These are phyloP conservation scores for Rhombomys opimus DNA, from an alignment of 2,113 vertebrate genomes.

Conservation along the genomic window DNA sequence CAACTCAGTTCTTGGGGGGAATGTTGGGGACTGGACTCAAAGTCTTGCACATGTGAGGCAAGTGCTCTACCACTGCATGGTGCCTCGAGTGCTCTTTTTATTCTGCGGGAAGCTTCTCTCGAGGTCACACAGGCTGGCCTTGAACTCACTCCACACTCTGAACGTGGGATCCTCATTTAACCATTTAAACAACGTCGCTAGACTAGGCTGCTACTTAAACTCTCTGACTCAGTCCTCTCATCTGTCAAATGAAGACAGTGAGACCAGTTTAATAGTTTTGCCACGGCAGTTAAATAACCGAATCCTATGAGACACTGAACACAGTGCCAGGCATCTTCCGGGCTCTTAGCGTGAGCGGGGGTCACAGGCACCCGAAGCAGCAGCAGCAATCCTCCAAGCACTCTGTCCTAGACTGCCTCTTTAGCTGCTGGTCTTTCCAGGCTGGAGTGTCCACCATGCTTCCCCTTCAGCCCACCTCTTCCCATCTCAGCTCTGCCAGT, in stretches of 20 bases:
- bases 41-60: not conserved
- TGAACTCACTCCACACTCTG: not conserved
- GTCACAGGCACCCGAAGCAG: not conserved
- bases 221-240: conserved; percentile 37
- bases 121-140: not conserved
- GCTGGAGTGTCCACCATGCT: not conserved
- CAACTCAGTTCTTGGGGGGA: not conserved
- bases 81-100: not conserved
- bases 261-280: not conserved
- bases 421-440: not conserved
- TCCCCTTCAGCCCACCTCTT: not conserved
- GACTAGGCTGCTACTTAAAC: not conserved
- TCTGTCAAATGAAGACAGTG: not conserved
- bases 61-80: not conserved
- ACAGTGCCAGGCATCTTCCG: not conserved
- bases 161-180: not conserved
- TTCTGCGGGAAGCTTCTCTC: not conserved
- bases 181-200: not conserved
- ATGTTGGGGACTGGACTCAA: not conserved
- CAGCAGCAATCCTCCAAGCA: not conserved
- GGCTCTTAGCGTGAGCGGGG: not conserved
- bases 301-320: not conserved
- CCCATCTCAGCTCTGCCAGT: not conserved
- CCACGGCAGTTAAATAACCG: not conserved
- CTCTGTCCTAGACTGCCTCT: not conserved